A percentile compares a stretch with the other conserved stretches of the same genome.
Evolutionary conservation across 2,888 invertebrate genomes (phyloP).

Genomic region (Drosophila affinis): DNA sequence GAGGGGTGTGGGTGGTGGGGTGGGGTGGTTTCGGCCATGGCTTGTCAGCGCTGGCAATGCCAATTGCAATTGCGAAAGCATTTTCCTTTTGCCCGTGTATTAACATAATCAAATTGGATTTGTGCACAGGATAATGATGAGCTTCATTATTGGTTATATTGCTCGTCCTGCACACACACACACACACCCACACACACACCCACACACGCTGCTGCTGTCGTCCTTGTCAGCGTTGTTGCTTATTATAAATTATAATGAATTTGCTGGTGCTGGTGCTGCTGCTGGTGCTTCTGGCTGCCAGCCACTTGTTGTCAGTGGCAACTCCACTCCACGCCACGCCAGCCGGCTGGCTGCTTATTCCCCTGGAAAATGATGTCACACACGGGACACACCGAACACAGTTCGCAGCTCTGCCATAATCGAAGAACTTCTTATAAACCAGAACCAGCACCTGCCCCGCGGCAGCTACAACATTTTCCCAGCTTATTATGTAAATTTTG

Average conservation of each 20-base stretch:
- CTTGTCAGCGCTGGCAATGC: conserved; percentile 60
- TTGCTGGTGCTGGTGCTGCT: conserved; percentile 64
- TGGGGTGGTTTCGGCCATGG: conserved; percentile 31
- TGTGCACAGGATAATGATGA: conserved; percentile 81
- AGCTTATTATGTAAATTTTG: conserved; percentile 73
- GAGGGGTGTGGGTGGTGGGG: conserved; percentile 36
- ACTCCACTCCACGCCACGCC: conserved; percentile 49
- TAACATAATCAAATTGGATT: conserved; percentile 81
- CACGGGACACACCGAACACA: conserved; percentile 38
- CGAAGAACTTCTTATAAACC: conserved; percentile 70
- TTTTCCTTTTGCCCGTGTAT: conserved; percentile 79
- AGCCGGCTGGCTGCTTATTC: conserved; percentile 59
- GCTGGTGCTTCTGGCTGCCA: conserved; percentile 33
- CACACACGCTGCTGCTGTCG: conserved; percentile 45
- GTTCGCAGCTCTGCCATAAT: conserved; percentile 54
- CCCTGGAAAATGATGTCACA: conserved; percentile 77
- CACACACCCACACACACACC: too few relatives aligned
- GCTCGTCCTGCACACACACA: conserved; percentile 21
- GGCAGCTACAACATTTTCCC: conserved; percentile 56
- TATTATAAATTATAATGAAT: conserved; percentile 80
- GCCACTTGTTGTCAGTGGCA: conserved; percentile 77
- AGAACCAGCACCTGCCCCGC: too few relatives aligned
- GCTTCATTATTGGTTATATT: conserved; percentile 77
- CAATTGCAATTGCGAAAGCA: conserved; percentile 77
- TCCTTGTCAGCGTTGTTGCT: conserved; percentile 73